Evolutionary conservation across 1,140 invertebrate genomes (phyloP), one percentile per base, ranked within the genome.

Genomic region (Tetramorium simillimum): DNA sequence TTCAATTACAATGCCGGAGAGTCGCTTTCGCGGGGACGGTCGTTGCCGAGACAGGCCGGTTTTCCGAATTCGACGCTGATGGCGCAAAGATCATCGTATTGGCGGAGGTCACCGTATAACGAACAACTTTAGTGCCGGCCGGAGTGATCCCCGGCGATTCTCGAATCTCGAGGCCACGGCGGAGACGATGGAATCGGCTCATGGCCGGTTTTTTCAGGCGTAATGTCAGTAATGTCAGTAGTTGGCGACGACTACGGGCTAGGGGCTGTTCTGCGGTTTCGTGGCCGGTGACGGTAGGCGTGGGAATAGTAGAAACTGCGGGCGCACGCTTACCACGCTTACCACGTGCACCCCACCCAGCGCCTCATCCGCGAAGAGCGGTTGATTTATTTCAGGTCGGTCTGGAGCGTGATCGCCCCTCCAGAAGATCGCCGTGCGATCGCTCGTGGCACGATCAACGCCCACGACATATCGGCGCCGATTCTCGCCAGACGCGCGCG

Each of bases 231-330:
- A 88, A 90, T 90, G 81, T 85, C 80, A 85, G 69, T 90, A 80
- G 86, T 90, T 90, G 80, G 89, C 78, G 78, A 21, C 21, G 67
- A 18, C 37, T 81, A 82, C 21, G 80, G 80, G 46, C 40, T 80
- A 69, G 69, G 67, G 37, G 28, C 60, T 56, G 18, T 67, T 16
- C 67, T 87, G 88, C 89, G 88, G 85, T 87, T 85, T 86, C 65
- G 62, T 46, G 60, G 56, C 56, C 60, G 49, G 6, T 56, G 28
- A 69, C 28, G 82, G 91, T 91, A 72, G 91, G 90, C 91, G 91
- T 92, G 91, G 87, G 91, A 92, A 92, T 92, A 67, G 56, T 86
- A 89, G 87, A 92, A 92, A 92, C 91, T n/a, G 73, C 82, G 80
- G 67, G 70, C 14, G 73, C 85, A 88, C 82, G 84, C 70, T 86